Percentiles rank a stretch among this genome's conserved stretches.
Conservation (phyloP, 2,113 vertebrate species). For the Paramormyrops kingsleyae region DNA sequence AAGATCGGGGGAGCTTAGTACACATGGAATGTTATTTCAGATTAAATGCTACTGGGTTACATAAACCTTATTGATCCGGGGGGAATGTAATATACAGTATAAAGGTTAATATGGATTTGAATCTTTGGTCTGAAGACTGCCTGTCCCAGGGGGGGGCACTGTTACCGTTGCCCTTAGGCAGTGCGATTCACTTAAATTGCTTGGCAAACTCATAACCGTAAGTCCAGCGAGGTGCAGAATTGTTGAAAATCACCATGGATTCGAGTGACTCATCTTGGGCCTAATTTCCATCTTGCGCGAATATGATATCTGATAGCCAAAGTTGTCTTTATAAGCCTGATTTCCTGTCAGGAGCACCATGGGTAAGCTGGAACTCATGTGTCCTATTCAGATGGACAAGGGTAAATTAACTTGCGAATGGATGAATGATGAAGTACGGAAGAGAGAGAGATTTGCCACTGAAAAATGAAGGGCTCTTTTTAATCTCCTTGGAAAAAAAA, state of each 20-base stretch:
- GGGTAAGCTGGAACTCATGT: not conserved
- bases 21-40: not conserved
- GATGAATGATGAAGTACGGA: not conserved
- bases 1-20: not conserved
- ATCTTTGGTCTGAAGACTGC: not conserved
- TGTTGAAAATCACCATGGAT: not conserved
- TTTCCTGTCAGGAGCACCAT: not conserved
- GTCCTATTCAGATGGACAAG: not conserved
- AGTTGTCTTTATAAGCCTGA: not conserved
- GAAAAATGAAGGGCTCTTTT: not conserved
- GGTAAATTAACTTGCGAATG: not conserved
- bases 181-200: not conserved
- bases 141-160: not conserved
- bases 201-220: not conserved
- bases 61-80: not conserved
- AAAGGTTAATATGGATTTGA: not conserved
- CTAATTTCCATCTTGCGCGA: not conserved
- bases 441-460: not conserved
- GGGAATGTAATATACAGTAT: not conserved
- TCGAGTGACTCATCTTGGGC: not conserved
- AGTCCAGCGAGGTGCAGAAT: not conserved
- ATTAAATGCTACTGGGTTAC: not conserved
- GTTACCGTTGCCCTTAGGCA: not conserved
- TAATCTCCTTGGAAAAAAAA: not conserved
- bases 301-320: not conserved